Conservation (phyloP, 2,797 vertebrate species). For the Hylomyscus alleni region DNA sequence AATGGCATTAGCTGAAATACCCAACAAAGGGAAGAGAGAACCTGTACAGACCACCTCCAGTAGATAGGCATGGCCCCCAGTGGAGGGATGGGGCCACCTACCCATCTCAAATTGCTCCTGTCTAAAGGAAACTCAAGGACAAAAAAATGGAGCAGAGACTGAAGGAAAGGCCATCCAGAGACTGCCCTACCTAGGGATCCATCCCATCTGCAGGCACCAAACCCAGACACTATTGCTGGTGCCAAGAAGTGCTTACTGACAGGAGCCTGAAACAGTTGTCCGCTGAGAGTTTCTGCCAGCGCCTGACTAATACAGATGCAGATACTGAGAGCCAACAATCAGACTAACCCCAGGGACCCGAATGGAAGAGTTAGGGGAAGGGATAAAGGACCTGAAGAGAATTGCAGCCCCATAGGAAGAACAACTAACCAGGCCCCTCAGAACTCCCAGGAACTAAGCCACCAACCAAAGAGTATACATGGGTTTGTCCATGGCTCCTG, state of each 20-base stretch:
- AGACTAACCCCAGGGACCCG: neutral
- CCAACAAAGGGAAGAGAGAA: neutral
- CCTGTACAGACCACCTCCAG: neutral
- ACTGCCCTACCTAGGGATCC: neutral
- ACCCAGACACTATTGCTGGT: neutral
- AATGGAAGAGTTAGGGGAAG: neutral
- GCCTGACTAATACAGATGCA: neutral
- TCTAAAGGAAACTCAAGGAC: neutral
- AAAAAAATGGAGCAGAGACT: neutral
- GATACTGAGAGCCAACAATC: neutral
- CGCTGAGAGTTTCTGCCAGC: neutral
- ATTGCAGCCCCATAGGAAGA: neutral
- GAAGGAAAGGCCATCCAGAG: neutral
- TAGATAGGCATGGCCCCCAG: neutral
- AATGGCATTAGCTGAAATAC: neutral
- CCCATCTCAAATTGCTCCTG: neutral
- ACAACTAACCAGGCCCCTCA: neutral
- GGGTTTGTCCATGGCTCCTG: too few species aligned
- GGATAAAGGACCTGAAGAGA: neutral
- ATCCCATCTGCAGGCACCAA: neutral
- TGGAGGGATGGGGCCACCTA: neutral
- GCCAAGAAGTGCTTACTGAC: neutral
- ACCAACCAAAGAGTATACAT: neutral
- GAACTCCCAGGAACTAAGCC: neutral
- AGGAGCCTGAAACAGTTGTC: neutral